Percentiles rank a stretch among this genome's conserved stretches.
phyloP scores from a whole-genome alignment of 2,888 invertebrate species.

The Periphyllus acericola region DNA sequence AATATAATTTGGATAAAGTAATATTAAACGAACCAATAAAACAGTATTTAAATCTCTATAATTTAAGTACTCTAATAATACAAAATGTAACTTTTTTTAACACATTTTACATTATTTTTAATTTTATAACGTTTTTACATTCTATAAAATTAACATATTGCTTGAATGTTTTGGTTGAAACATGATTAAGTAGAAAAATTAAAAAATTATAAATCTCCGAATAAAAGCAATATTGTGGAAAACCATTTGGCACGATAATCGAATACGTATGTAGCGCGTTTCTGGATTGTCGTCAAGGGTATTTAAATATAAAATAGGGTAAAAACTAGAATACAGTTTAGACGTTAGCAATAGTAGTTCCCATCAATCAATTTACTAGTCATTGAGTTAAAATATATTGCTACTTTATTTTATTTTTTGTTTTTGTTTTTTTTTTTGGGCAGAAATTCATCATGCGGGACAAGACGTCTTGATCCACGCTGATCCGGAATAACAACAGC shows the following conservation, averaged over 20 bases:
- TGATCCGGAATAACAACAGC: slow-evolving; percentile 55
- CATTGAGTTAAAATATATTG: slow-evolving; percentile 20
- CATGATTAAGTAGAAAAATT: not conserved
- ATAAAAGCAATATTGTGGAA: slow-evolving; percentile 1
- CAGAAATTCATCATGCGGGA: slow-evolving; percentile 56
- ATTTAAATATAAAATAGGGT: slow-evolving; percentile 49
- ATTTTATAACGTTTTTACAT: not conserved
- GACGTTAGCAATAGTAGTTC: not conserved
- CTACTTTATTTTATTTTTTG: slow-evolving; percentile 45
- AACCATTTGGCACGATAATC: slow-evolving; percentile 39
- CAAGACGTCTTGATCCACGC: slow-evolving; percentile 60
- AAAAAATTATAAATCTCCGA: not conserved
- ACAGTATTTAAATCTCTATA: not conserved
- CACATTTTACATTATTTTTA: too few relatives aligned
- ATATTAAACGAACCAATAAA: not conserved
- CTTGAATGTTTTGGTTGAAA: not conserved
- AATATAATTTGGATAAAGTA: not conserved
- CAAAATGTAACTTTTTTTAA: not conserved
- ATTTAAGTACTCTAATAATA: not conserved
- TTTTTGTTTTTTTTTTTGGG: slow-evolving; percentile 54
- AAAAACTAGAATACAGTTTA: not conserved
- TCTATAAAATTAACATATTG: too few relatives aligned
- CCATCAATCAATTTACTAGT: not conserved
- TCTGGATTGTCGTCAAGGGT: slow-evolving; percentile 45
- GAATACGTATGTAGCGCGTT: not conserved